These are phyloP conservation scores for Oedothorax gibbosus DNA, from an alignment of 1,140 invertebrate genomes.

Conservation along the genomic window DNA sequence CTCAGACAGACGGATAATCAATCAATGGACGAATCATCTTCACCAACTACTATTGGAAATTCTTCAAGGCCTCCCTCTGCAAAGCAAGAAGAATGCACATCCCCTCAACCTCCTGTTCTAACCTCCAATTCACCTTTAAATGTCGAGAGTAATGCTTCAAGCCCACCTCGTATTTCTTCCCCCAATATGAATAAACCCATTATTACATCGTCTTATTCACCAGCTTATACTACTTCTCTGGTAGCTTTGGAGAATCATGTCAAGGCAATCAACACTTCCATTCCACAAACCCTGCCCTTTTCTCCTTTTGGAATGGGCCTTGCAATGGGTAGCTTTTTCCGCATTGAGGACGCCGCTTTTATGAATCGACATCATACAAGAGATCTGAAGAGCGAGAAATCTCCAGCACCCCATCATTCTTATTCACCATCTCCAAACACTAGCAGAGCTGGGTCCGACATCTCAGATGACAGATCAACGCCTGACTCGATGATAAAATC, in stretches of 20 bases:
- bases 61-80: conserved; percentile 34
- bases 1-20: conserved; percentile 35
- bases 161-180: conserved; percentile 7
- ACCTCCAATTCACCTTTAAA: conserved; percentile 26
- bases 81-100: conserved; percentile 16
- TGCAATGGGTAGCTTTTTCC: conserved; percentile 50
- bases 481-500: conserved; percentile 52
- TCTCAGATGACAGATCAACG: conserved; percentile 58
- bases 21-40: conserved; percentile 37
- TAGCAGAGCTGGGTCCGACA: conserved; percentile 53
- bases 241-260: conserved; percentile 80
- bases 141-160: neutral
- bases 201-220: conserved; percentile 34
- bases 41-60: neutral
- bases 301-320: conserved; percentile 69
- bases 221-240: conserved; percentile 71
- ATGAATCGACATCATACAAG: conserved; percentile 65
- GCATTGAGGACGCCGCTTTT: conserved; percentile 46
- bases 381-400: conserved; percentile 40
- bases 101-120: conserved; percentile 38
- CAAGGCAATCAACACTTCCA: conserved; percentile 67
- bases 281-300: conserved; percentile 69
- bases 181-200: conserved; percentile 48
- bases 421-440: conserved; percentile 57
- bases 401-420: conserved; percentile 46